phyloP scores from a whole-genome alignment of 2,113 vertebrate species.

The Dipodomys merriami region DNA sequence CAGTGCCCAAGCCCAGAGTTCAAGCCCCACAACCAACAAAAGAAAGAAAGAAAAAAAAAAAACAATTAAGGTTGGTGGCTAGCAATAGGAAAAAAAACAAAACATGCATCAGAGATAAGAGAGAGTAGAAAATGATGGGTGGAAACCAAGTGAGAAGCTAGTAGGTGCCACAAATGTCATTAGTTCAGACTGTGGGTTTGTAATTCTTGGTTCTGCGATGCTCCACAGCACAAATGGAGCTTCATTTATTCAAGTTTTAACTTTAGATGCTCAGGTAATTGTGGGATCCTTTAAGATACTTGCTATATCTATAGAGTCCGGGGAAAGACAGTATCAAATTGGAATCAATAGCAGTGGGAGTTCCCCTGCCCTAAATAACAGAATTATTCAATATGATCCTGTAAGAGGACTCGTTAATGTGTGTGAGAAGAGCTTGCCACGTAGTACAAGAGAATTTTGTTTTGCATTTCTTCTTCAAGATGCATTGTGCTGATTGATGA shows the following conservation, averaged over 20 bases:
- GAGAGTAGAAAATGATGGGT: background rate
- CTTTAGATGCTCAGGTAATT: conserved; percentile 3
- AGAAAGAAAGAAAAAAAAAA: too few species aligned
- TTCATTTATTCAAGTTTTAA: background rate
- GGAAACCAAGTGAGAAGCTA: background rate
- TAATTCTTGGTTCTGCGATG: background rate
- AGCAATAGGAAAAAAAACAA: conserved; percentile 46
- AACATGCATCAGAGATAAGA: background rate
- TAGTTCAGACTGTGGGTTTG: background rate
- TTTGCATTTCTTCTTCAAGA: background rate
- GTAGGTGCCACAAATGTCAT: background rate
- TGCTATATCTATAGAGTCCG: background rate
- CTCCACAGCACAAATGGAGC: background rate
- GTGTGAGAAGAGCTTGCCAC: background rate
- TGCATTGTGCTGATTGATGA: background rate
- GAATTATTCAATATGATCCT: background rate
- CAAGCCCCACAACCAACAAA: too few species aligned
- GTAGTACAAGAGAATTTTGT: too few species aligned
- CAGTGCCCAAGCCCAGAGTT: too few species aligned
- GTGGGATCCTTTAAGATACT: background rate
- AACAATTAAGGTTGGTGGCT: conserved; percentile 27
- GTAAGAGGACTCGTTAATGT: background rate
- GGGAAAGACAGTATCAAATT: background rate
- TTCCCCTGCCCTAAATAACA: rapidly evolving
- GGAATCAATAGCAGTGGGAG: background rate